These are phyloP conservation scores for Miichthys miiuy DNA, from an alignment of 2,797 vertebrate genomes.

Conservation along the genomic window DNA sequence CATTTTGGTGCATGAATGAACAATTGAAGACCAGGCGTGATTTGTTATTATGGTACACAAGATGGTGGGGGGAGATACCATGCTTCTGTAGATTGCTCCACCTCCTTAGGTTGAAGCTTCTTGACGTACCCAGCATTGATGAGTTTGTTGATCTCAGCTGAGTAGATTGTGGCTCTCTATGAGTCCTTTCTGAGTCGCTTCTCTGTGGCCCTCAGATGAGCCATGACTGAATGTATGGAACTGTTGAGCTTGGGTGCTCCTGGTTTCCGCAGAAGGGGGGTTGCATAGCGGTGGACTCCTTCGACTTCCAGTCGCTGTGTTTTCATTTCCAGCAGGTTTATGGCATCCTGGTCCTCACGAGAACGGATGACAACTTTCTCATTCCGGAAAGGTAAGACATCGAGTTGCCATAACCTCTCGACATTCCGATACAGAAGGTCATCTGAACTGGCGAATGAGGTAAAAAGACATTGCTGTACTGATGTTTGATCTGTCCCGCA, in stretches of 20 bases:
- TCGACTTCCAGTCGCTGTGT: background rate
- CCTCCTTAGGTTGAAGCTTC: background rate
- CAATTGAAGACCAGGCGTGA: constrained; percentile 27
- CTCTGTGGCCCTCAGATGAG: constrained; percentile 10
- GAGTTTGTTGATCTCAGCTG: constrained; percentile 14
- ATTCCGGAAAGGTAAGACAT: constrained; percentile 10
- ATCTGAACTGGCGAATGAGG: background rate
- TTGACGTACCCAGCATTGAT: background rate
- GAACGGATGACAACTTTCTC: background rate
- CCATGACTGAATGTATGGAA: background rate
- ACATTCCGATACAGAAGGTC: constrained; percentile 2
- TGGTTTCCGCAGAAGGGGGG: background rate
- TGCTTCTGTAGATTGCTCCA: constrained; percentile 1
- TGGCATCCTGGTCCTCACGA: constrained; percentile 8
- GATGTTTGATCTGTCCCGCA: background rate
- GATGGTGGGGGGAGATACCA: constrained; percentile 43
- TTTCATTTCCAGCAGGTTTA: background rate
- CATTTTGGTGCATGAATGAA: constrained; percentile 10
- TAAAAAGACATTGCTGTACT: background rate
- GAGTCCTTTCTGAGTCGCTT: background rate
- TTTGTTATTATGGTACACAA: constrained; percentile 43
- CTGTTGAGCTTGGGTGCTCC: background rate
- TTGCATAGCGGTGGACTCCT: constrained; percentile 5
- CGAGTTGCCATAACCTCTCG: constrained; percentile 3
- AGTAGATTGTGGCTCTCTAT: background rate